Conservation (phyloP, 2,888 invertebrate genomes). For the Nasonovia ribisnigri region DNA sequence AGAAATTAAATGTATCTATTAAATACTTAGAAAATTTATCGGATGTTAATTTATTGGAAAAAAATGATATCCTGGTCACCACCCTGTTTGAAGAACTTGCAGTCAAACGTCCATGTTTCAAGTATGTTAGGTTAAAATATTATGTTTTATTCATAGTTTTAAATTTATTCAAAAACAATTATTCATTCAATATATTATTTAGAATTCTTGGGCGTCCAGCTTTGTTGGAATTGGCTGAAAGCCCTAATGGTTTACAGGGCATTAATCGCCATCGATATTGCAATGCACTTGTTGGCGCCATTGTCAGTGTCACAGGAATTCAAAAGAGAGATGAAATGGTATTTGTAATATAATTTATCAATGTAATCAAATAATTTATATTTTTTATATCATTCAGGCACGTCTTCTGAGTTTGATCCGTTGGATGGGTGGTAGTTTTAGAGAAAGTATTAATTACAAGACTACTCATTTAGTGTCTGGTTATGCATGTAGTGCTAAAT, state of each 20-base stretch:
- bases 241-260: slow-evolving; percentile 78
- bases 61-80: slow-evolving; percentile 59
- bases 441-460: slow-evolving; percentile 88
- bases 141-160: background rate
- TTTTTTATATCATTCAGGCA: slow-evolving; percentile 74
- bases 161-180: background rate
- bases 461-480: slow-evolving; percentile 95
- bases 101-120: slow-evolving; percentile 58
- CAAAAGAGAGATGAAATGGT: slow-evolving; percentile 91
- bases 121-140: slow-evolving; percentile 47
- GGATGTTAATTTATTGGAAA: slow-evolving; percentile 50
- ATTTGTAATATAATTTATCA: slow-evolving; percentile 62
- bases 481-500: slow-evolving; percentile 90
- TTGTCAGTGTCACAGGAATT: slow-evolving; percentile 94
- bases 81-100: slow-evolving; percentile 54
- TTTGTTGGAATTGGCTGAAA: slow-evolving; percentile 79
- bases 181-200: slow-evolving; percentile 67
- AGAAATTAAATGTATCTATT: slow-evolving; percentile 58
- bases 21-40: slow-evolving; percentile 56
- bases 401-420: slow-evolving; percentile 90
- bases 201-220: slow-evolving; percentile 87
- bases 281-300: slow-evolving; percentile 87
- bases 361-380: background rate
- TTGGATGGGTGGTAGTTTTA: slow-evolving; percentile 96
- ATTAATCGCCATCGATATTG: slow-evolving; percentile 85